Evolutionary conservation across 2,888 invertebrate genomes (phyloP).

Genomic region (Psococerastis gibbosa): DNA sequence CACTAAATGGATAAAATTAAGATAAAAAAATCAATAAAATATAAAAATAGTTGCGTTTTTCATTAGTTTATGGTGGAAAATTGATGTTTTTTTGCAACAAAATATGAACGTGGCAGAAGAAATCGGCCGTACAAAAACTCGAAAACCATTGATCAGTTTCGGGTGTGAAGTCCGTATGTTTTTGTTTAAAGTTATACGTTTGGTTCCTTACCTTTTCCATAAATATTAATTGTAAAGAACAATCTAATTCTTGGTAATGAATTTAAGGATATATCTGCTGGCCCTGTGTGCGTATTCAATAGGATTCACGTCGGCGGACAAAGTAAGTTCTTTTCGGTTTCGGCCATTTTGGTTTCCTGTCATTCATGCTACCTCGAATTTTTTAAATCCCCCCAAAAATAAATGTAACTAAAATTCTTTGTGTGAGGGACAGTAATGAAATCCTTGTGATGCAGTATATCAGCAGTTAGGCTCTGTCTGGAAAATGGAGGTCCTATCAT

Average conservation of each 20-base stretch:
- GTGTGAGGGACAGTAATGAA: no score
- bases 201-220: not conserved
- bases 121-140: no score
- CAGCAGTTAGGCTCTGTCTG: no score
- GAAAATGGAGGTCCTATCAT: no score
- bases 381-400: not conserved
- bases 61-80: no score
- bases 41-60: no score
- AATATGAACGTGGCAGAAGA: no score
- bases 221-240: not conserved
- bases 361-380: not conserved
- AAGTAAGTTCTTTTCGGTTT: slow-evolving; percentile 6
- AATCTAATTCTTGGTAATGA: slow-evolving; percentile 19
- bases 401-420: no score
- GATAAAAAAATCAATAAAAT: no score
- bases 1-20: no score
- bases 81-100: no score
- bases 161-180: slow-evolving; percentile 10
- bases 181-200: not conserved
- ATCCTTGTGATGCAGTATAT: no score
- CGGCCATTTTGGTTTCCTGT: slow-evolving; percentile 9
- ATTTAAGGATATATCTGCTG: slow-evolving; percentile 19
- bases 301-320: slow-evolving; percentile 5
- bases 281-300: slow-evolving; percentile 16
- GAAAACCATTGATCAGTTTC: slow-evolving; percentile 4